Evolutionary conservation across 2,888 invertebrate species (phyloP).

Genomic region (Aphodius granarius): DNA sequence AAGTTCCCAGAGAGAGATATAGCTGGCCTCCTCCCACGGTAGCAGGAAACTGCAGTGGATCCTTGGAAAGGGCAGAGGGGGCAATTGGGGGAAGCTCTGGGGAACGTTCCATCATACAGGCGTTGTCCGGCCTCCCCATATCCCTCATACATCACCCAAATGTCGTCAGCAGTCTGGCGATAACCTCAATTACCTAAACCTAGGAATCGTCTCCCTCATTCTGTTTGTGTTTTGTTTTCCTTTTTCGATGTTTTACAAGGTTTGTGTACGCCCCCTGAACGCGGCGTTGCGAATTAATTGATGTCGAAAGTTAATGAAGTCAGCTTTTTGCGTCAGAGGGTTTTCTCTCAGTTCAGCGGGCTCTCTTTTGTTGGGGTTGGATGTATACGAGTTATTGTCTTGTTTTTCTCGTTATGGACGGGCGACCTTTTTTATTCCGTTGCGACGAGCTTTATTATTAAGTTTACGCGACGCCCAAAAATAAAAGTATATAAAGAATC

Average conservation of each 20-base stretch:
- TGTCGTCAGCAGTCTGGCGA: slow-evolving; percentile 40
- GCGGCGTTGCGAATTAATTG: background rate
- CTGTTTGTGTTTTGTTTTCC: background rate
- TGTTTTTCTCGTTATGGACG: background rate
- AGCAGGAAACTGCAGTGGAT: background rate
- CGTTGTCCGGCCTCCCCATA: slow-evolving; percentile 47
- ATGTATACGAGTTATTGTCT: background rate
- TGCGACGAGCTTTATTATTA: background rate
- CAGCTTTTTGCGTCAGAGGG: background rate
- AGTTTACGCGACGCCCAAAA: background rate
- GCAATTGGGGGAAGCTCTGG: slow-evolving; percentile 35
- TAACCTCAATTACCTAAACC: slow-evolving; percentile 36
- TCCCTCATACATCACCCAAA: slow-evolving; percentile 47
- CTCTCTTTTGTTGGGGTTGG: background rate
- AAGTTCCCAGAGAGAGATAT: background rate
- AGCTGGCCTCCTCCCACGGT: background rate
- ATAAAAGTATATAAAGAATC: too few relatives aligned
- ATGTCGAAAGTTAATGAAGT: background rate
- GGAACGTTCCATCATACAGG: slow-evolving; percentile 48
- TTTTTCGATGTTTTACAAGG: background rate
- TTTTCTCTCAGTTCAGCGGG: background rate
- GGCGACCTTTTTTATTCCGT: background rate
- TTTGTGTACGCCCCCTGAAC: background rate
- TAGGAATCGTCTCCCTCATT: background rate
- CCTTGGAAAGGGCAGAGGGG: too few relatives aligned